Conservation (phyloP, 2,888 invertebrate genomes). For the Drosophila prostipennis region DNA sequence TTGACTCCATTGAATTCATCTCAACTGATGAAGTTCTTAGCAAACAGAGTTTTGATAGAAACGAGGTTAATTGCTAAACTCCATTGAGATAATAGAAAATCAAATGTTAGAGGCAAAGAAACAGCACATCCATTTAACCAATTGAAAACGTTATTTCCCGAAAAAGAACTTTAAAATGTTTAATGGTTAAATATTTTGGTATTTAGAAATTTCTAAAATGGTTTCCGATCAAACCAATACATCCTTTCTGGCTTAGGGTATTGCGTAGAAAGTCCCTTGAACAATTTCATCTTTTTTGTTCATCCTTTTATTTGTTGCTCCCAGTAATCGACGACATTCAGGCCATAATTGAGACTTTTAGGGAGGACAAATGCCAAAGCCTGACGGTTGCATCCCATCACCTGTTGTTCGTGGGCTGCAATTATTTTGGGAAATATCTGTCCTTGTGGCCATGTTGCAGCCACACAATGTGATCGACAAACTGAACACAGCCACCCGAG, state of each 20-base stretch:
- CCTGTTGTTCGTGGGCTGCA: conserved; percentile 34
- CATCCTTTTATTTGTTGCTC: conserved; percentile 4
- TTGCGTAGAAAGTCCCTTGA: background rate
- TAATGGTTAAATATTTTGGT: too few species aligned
- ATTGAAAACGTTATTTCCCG: too few species aligned
- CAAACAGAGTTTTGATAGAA: conserved; percentile 5
- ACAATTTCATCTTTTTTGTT: conserved; percentile 1
- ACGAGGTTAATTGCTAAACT: background rate
- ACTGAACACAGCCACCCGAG: conserved; percentile 21
- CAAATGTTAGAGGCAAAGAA: too few species aligned
- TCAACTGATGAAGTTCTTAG: conserved; percentile 12
- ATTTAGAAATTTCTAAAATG: too few species aligned
- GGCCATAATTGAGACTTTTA: conserved; percentile 54
- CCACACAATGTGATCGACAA: conserved; percentile 24
- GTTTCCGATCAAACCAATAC: background rate
- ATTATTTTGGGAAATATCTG: conserved; percentile 34
- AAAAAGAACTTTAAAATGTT: too few species aligned
- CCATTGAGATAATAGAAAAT: background rate
- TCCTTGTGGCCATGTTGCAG: conserved; percentile 12
- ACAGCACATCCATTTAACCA: too few species aligned
- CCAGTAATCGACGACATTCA: conserved; percentile 51
- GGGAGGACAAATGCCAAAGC: conserved; percentile 8
- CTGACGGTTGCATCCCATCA: conserved; percentile 5
- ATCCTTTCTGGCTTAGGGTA: background rate
- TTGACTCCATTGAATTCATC: conserved; percentile 10